Conservation (phyloP, 2,113 vertebrate genomes). For the Apteryx mantelli region DNA sequence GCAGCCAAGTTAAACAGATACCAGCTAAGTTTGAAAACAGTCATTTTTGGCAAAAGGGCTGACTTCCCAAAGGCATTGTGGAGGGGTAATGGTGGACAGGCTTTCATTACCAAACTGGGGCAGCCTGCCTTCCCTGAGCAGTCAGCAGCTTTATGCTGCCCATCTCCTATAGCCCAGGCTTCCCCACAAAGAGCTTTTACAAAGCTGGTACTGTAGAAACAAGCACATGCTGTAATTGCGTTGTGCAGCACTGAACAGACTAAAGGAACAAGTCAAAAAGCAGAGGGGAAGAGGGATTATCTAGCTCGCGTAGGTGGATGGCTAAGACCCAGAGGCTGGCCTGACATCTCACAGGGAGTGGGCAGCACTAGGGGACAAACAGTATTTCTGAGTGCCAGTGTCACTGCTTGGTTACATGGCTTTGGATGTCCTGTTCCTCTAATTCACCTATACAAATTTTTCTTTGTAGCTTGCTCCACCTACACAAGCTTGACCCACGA, state of each 20-base stretch:
- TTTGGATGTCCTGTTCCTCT: background rate
- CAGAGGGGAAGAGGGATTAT: background rate
- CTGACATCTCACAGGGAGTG: background rate
- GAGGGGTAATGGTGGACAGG: background rate
- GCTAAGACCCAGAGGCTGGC: background rate
- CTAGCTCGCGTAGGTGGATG: background rate
- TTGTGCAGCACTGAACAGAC: background rate
- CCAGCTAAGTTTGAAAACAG: background rate
- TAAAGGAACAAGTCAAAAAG: background rate
- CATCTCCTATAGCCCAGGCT: background rate
- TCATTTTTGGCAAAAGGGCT: background rate
- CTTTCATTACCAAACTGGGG: background rate
- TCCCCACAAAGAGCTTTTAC: background rate
- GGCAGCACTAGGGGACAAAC: background rate
- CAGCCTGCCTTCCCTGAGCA: background rate
- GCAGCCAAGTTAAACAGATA: background rate
- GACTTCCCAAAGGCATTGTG: background rate
- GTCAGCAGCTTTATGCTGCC: background rate
- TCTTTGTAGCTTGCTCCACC: conserved; percentile 84
- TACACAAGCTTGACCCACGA: conserved; percentile 79
- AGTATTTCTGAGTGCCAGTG: background rate
- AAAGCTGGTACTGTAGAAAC: background rate
- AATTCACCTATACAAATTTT: background rate
- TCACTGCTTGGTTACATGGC: background rate
- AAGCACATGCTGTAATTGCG: accelerated